A percentile compares a stretch with the other conserved stretches of the same genome.
Conservation (phyloP, 2,888 invertebrate genomes). For the Lamellibrachia columna region DNA sequence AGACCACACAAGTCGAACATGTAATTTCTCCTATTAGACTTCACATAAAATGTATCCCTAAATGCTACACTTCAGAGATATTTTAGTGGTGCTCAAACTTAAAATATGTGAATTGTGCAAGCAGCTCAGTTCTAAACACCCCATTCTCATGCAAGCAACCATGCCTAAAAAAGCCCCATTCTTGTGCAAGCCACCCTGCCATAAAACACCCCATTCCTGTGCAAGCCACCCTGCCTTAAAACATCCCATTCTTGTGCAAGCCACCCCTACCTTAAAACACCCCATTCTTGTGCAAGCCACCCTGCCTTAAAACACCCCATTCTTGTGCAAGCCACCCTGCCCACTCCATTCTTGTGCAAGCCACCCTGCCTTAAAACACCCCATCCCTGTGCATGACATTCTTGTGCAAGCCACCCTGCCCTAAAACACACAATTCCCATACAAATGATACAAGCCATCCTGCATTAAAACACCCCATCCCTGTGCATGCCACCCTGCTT, state of each 20-base stretch:
- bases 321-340: too few species aligned
- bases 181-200: neutral
- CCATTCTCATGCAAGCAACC: neutral
- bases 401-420: too few species aligned
- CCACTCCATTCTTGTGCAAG: too few species aligned
- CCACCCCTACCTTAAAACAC: too few species aligned
- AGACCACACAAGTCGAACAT: neutral
- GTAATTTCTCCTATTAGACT: neutral
- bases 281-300: too few species aligned
- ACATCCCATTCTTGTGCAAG: too few species aligned
- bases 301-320: too few species aligned
- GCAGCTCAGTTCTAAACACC: neutral
- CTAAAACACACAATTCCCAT: too few species aligned
- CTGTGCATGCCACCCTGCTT: too few species aligned
- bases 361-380: neutral
- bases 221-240: neutral
- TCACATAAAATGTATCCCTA: neutral
- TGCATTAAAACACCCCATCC: too few species aligned
- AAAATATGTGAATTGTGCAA: neutral
- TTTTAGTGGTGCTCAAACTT: neutral
- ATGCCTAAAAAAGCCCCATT: neutral
- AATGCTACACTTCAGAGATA: neutral
- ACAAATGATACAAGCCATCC: too few species aligned
- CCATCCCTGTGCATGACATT: neutral
- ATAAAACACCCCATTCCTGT: too few species aligned